Conservation (phyloP, 2,113 vertebrate genomes). For the Lepidothrix coronata region DNA sequence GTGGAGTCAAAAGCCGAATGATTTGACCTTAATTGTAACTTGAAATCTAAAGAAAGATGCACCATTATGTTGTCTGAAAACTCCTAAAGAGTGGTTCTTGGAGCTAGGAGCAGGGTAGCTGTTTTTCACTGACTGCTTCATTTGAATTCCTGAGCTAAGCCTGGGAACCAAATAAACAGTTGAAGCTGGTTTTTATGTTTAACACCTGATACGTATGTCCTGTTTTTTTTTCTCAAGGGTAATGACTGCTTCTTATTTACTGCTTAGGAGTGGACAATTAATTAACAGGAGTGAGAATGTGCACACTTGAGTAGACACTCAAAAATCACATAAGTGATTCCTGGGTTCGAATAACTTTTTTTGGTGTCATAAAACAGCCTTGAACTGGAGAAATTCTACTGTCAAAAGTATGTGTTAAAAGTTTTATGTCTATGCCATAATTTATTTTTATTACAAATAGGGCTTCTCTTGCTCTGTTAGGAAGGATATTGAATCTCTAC, state of each 20-base stretch:
- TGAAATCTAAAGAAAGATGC: background rate
- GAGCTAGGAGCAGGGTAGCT: background rate
- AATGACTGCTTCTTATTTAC: conserved; percentile 26
- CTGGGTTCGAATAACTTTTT: background rate
- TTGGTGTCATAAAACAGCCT: background rate
- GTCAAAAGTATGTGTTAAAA: conserved; percentile 29
- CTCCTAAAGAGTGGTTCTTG: background rate
- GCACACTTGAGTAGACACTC: background rate
- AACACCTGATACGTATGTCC: background rate
- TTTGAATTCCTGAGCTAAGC: background rate
- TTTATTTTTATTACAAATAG: conserved; percentile 27
- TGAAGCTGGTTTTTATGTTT: conserved; percentile 20
- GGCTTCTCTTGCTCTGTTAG: background rate
- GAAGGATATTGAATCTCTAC: background rate
- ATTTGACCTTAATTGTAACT: background rate
- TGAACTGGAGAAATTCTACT: conserved; percentile 1
- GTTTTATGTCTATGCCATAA: background rate
- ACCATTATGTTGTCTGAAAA: background rate
- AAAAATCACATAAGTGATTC: background rate
- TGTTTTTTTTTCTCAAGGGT: conserved; percentile 29
- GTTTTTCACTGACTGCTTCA: background rate
- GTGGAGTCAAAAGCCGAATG: background rate
- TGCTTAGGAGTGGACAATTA: conserved; percentile 36
- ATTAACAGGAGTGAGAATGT: conserved; percentile 34
- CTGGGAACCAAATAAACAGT: background rate